phyloP scores from a whole-genome alignment of 2,888 invertebrate genomes.

The Achlya flavicornis region DNA sequence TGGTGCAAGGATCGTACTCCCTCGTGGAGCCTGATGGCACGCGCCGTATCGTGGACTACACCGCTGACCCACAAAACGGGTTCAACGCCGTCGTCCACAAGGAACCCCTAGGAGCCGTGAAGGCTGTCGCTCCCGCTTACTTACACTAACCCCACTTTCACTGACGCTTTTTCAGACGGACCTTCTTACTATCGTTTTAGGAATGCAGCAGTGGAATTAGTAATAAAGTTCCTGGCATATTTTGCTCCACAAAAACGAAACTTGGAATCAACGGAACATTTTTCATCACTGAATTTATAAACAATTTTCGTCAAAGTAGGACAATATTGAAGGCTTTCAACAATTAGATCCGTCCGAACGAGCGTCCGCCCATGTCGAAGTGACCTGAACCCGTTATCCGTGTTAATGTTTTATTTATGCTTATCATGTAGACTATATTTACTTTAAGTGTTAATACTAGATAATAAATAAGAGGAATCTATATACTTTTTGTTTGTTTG shows the following conservation, averaged over 20 bases:
- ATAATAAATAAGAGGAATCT: constrained; percentile 81
- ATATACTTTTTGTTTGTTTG: constrained; percentile 33
- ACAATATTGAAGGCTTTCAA: constrained; percentile 19
- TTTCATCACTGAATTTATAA: too few relatives aligned
- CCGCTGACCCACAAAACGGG: constrained; percentile 86
- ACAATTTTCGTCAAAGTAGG: background rate
- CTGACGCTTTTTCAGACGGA: constrained; percentile 30
- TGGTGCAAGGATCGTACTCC: constrained; percentile 86
- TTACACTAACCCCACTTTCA: constrained; percentile 54
- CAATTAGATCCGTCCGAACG: constrained; percentile 46
- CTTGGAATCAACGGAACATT: too few relatives aligned
- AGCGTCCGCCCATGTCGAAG: constrained; percentile 37
- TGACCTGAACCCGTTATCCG: constrained; percentile 60
- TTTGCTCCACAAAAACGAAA: background rate
- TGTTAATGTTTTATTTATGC: constrained; percentile 50
- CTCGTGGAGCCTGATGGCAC: constrained; percentile 86
- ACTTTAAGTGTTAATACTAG: constrained; percentile 69
- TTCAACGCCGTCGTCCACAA: constrained; percentile 88
- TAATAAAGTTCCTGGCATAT: background rate
- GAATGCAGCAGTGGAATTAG: background rate
- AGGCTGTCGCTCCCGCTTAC: constrained; percentile 65
- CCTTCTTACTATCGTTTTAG: constrained; percentile 25
- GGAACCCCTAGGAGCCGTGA: constrained; percentile 79
- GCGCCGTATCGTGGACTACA: constrained; percentile 85
- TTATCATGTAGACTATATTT: constrained; percentile 57